A percentile compares a stretch with the other conserved stretches of the same genome.
Evolutionary conservation across 2,888 invertebrate genomes (phyloP).

Genomic region (Polydrusus tereticollis): DNA sequence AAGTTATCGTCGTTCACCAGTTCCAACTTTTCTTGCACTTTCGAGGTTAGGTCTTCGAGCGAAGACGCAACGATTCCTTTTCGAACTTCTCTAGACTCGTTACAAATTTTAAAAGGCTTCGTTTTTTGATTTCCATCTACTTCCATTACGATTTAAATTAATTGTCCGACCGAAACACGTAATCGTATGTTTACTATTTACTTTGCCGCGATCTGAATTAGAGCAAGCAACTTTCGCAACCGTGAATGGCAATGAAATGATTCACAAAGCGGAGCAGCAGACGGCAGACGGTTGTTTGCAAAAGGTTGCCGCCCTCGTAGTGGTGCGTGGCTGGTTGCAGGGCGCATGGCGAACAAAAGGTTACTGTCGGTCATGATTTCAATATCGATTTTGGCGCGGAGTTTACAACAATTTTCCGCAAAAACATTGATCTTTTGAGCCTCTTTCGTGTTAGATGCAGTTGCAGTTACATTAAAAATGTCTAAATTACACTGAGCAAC

Average conservation of each 20-base stretch:
- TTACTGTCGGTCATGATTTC: slow-evolving; percentile 53
- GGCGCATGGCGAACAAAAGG: slow-evolving; percentile 57
- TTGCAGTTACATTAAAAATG: too few relatives aligned
- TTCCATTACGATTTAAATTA: slow-evolving; percentile 67
- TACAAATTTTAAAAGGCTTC: slow-evolving; percentile 85
- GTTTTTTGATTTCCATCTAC: slow-evolving; percentile 68
- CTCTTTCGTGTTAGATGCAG: too few relatives aligned
- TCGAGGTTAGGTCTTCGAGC: slow-evolving; percentile 81
- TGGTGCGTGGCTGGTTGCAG: slow-evolving; percentile 49
- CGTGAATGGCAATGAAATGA: slow-evolving; percentile 11
- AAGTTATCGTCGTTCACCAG: slow-evolving; percentile 71
- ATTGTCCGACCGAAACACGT: neutral
- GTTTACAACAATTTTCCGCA: neutral
- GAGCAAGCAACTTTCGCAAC: slow-evolving; percentile 7
- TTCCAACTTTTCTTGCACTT: slow-evolving; percentile 81
- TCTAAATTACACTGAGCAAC: too few relatives aligned
- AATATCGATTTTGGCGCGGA: slow-evolving; percentile 28
- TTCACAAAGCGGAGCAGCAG: slow-evolving; percentile 4
- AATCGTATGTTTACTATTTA: slow-evolving; percentile 9
- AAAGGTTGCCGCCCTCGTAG: slow-evolving; percentile 56
- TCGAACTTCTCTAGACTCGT: slow-evolving; percentile 82
- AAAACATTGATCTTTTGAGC: neutral
- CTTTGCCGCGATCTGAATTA: neutral
- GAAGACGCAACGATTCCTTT: slow-evolving; percentile 87
- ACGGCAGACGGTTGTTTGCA: slow-evolving; percentile 19